These are phyloP conservation scores for Luperina nickerlii DNA, from an alignment of 2,888 invertebrate genomes.

Conservation along the genomic window DNA sequence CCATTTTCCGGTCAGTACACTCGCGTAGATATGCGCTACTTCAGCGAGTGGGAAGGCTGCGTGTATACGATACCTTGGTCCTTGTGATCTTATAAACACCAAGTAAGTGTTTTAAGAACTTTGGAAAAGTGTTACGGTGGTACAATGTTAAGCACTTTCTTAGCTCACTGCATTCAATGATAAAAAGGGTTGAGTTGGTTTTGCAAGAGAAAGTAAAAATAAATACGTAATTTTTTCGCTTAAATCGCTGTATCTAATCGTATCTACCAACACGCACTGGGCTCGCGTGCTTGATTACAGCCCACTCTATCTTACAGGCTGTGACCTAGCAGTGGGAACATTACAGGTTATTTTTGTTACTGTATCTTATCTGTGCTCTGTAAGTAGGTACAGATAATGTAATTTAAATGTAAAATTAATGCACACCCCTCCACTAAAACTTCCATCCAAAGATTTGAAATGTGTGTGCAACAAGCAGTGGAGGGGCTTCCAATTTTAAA, in stretches of 20 bases:
- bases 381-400: not conserved
- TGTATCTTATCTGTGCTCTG: not conserved
- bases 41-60: slow-evolving; percentile 61
- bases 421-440: not conserved
- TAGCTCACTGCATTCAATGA: not conserved
- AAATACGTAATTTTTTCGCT: not conserved
- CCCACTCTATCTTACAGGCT: not conserved
- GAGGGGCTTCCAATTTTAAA: not conserved
- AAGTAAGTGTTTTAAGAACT: not conserved
- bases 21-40: slow-evolving; percentile 78
- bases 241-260: not conserved
- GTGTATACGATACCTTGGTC: slow-evolving; percentile 26
- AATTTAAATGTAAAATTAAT: not conserved
- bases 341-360: not conserved
- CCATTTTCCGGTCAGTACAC: slow-evolving; percentile 81
- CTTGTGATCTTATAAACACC: not conserved
- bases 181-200: not conserved
- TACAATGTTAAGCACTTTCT: not conserved
- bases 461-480: not conserved
- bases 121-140: not conserved
- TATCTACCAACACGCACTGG: too few species aligned
- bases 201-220: not conserved
- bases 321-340: not conserved
- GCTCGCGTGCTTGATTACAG: not conserved
- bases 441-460: not conserved